Conservation (phyloP, 2,888 invertebrate genomes). For the Hybos culiciformis region DNA sequence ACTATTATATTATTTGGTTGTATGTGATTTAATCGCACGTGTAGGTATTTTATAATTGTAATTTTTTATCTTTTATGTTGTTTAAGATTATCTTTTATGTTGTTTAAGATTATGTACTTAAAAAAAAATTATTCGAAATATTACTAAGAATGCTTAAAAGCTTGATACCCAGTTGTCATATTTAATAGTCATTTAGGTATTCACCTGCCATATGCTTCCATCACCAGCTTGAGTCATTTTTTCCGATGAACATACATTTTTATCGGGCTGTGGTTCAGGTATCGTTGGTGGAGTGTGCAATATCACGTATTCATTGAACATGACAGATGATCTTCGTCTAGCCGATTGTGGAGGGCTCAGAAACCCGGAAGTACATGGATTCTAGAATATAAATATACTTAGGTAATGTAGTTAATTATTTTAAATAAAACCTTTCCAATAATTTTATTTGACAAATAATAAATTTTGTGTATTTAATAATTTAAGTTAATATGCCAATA, state of each 20-base stretch:
- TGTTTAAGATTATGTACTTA: not conserved
- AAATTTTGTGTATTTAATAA: too few species aligned
- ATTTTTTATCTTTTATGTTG: constrained; percentile 8
- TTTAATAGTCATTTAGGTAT: constrained; percentile 5
- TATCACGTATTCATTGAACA: constrained; percentile 76
- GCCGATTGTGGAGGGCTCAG: constrained; percentile 56
- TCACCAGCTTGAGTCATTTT: constrained; percentile 79
- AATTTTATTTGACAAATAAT: too few species aligned
- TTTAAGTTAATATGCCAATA: too few species aligned
- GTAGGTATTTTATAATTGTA: too few species aligned
- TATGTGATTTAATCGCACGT: too few species aligned
- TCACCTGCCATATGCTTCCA: constrained; percentile 54
- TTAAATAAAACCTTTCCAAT: too few species aligned
- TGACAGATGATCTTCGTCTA: constrained; percentile 68
- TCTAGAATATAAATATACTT: constrained; percentile 29
- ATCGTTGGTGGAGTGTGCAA: constrained; percentile 46
- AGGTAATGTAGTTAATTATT: not conserved
- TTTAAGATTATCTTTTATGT: not conserved
- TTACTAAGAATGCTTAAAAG: too few species aligned
- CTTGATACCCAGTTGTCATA: too few species aligned
- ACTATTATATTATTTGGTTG: too few species aligned
- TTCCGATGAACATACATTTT: constrained; percentile 65
- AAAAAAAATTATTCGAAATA: too few species aligned
- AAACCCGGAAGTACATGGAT: constrained; percentile 51
- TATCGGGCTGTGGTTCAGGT: constrained; percentile 26